Percentiles rank a stretch among this genome's conserved stretches.
phyloP scores from a whole-genome alignment of 2,888 invertebrate species.

The Philopedon plagiatum region DNA sequence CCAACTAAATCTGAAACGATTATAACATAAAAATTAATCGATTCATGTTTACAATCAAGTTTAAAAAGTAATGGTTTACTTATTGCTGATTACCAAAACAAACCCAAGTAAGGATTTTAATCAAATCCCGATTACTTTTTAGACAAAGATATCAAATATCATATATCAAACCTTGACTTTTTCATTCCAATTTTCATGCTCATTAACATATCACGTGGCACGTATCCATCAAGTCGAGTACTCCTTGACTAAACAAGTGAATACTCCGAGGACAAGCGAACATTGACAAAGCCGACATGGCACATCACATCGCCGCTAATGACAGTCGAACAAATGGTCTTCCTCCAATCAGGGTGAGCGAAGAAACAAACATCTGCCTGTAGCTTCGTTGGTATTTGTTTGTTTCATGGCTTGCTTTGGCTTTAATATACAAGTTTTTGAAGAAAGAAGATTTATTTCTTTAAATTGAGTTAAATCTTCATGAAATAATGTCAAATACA shows the following conservation, averaged over 20 bases:
- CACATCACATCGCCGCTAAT: slow-evolving; percentile 62
- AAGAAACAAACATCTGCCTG: slow-evolving; percentile 53
- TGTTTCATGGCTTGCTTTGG: not conserved
- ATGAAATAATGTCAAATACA: too few relatives aligned
- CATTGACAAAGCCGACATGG: slow-evolving; percentile 53
- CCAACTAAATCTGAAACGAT: too few relatives aligned
- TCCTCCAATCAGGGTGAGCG: slow-evolving; percentile 62
- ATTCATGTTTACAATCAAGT: too few relatives aligned
- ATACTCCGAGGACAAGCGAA: slow-evolving; percentile 41
- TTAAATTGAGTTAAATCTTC: too few relatives aligned
- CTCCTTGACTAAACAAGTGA: slow-evolving; percentile 26
- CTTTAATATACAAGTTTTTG: not conserved
- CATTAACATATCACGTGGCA: slow-evolving; percentile 34
- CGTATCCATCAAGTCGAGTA: slow-evolving; percentile 35
- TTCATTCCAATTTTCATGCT: slow-evolving; percentile 24
- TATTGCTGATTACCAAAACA: too few relatives aligned
- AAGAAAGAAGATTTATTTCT: too few relatives aligned
- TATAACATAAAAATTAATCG: too few relatives aligned
- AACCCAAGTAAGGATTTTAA: too few relatives aligned
- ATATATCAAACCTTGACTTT: slow-evolving; percentile 3
- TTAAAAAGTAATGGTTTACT: too few relatives aligned
- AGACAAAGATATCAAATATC: slow-evolving; percentile 2
- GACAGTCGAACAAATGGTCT: slow-evolving; percentile 66
- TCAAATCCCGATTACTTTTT: not conserved
- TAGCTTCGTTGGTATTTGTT: not conserved